Base-by-base conservation (phyloP, 2,888 invertebrate species). In the Cheiracanthium punctorium region DNA sequence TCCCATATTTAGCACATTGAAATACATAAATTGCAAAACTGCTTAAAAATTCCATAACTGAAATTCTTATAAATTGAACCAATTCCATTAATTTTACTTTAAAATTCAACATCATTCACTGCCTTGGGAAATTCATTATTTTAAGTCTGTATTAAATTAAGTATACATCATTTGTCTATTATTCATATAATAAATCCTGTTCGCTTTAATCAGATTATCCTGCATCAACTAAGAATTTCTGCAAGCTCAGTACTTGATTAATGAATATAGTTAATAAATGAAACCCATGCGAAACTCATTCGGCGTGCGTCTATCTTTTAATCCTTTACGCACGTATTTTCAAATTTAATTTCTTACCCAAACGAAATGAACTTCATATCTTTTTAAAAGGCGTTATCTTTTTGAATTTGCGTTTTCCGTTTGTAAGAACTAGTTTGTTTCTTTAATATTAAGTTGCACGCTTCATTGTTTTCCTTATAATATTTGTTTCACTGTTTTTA, bases 101-200 rank as follows among this genome's bases (percentile, higher is more conserved):
- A 58, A 24, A 58, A 58, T 24, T 20, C 58, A 58, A 5, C 58
- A 58, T 58, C 24, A 58, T 58, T 58, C 58, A 58, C 24, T 48
- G 24, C 20, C 17, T 5, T 7, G 58, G 58, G 17, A 24, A 58
- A 58, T 58, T 58, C 24, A 24, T 58, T 58, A 58, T 58, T 58
- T 58, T 58, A 20, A 58, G 24, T 58, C 58, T 58, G 24, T 7
- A 24, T 5, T 24, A 58, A 58, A 58, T 58, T 20, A 5, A 24
- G 20, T 58, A 58, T 24, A 58, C 24, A 24, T 58, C 58, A 58
- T 24, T 58, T 24, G 58, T 58, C 24, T 58, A 58, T 58, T 58
- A 58, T 58, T 58, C 58, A 58, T 58, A 24, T 24, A 58, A 58
- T 58, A 58, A 58, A 58, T 58, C 58, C 58, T 24, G 58, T 58